Conservation (phyloP, 2,888 invertebrate genomes). For the Cancer borealis region DNA sequence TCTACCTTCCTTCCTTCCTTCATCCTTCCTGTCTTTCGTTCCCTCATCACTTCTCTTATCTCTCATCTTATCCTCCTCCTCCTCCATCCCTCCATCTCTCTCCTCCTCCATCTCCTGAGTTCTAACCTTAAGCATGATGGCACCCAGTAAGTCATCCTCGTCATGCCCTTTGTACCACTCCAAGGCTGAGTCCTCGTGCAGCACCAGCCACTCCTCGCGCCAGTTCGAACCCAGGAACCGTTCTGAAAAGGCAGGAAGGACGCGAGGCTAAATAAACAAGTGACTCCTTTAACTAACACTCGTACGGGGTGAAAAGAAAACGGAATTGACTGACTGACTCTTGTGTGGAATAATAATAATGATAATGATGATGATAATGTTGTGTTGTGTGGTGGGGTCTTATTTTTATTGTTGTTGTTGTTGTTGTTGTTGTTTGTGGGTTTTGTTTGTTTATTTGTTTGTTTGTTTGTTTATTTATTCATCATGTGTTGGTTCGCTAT, state of each 20-base stretch:
- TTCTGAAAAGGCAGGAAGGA: slow-evolving; percentile 82
- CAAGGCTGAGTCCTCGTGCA: slow-evolving; percentile 91
- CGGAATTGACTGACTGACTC: too few relatives aligned
- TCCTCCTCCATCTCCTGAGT: not conserved
- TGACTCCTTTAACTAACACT: too few relatives aligned
- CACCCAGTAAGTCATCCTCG: slow-evolving; percentile 81
- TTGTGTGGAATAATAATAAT: too few relatives aligned
- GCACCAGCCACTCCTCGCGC: slow-evolving; percentile 91
- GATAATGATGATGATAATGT: too few relatives aligned
- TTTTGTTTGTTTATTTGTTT: not conserved
- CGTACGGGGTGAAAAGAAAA: too few relatives aligned
- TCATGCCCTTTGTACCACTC: slow-evolving; percentile 89
- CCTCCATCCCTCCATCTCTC: not conserved
- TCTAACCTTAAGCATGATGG: slow-evolving; percentile 83
- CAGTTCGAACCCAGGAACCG: slow-evolving; percentile 90
- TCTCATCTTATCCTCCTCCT: too few relatives aligned
- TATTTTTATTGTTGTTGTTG: too few relatives aligned
- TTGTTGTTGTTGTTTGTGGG: too few relatives aligned
- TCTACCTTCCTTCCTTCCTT: not conserved
- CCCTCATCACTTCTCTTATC: too few relatives aligned
- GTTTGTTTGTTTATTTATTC: not conserved
- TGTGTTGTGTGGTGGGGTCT: too few relatives aligned
- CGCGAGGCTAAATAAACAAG: too few relatives aligned
- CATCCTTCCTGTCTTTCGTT: not conserved
- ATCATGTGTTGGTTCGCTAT: not conserved